Evolutionary conservation across 1,140 invertebrate genomes (phyloP).

Genomic region (Papilio aristodemus): DNA sequence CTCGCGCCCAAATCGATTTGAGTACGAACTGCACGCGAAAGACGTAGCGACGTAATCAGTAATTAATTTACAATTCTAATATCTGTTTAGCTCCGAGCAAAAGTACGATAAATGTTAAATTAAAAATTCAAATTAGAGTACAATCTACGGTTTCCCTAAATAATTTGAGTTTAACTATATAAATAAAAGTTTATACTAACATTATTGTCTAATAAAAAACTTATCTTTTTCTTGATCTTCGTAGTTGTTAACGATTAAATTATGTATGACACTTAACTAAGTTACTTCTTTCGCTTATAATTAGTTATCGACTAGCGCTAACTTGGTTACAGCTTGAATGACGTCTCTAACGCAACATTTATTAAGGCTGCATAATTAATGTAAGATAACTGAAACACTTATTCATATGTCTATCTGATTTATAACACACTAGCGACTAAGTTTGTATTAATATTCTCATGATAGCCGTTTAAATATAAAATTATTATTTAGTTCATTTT

Average conservation of each 20-base stretch:
- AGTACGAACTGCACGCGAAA: conserved; percentile 55
- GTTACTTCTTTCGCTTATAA: conserved; percentile 11
- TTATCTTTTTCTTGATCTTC: not conserved
- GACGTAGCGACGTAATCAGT: conserved; percentile 50
- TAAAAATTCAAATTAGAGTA: conserved; percentile 47
- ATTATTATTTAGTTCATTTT: not conserved
- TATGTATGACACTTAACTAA: conserved; percentile 3
- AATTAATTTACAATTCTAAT: conserved; percentile 68
- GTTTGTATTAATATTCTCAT: conserved; percentile 4
- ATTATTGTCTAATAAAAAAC: not conserved
- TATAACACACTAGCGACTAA: conserved; percentile 2
- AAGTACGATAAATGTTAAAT: conserved; percentile 42
- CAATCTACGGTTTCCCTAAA: conserved; percentile 39
- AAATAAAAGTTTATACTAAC: not conserved
- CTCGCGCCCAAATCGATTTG: conserved; percentile 59
- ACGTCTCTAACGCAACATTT: conserved; percentile 25
- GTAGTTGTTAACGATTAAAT: not conserved
- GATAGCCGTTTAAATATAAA: not conserved
- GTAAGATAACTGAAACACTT: conserved; percentile 13
- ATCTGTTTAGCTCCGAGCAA: conserved; percentile 42
- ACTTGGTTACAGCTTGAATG: conserved; percentile 17
- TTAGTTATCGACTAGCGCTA: conserved; percentile 8
- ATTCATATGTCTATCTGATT: conserved; percentile 17
- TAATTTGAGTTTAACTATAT: not conserved
- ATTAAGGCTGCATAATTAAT: conserved; percentile 24